Conservation (phyloP, 1,140 invertebrate genomes). For the Chelonus insularis region DNA sequence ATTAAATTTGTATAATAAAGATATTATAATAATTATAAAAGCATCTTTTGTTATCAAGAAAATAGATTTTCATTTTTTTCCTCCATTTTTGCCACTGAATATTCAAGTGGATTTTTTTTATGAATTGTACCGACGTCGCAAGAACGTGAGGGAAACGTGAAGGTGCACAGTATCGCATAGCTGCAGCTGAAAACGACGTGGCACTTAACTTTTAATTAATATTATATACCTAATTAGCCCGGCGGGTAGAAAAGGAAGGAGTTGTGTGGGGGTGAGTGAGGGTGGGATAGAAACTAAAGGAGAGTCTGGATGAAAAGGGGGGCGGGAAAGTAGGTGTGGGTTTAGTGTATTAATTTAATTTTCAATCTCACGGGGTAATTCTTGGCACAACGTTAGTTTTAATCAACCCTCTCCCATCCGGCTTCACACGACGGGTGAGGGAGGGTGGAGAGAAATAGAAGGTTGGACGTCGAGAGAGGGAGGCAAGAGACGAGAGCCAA, state of each 20-base stretch:
- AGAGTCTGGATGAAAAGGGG: not conserved
- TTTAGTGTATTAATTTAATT: constrained; percentile 63
- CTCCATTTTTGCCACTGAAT: too few relatives aligned
- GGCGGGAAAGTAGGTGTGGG: constrained; percentile 37
- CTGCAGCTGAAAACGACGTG: constrained; percentile 38
- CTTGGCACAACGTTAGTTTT: constrained; percentile 60
- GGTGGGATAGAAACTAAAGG: not conserved
- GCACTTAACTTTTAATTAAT: constrained; percentile 60
- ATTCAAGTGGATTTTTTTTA: constrained; percentile 8
- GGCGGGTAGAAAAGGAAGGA: constrained; percentile 33
- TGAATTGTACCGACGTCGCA: constrained; percentile 20
- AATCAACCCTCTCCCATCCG: constrained; percentile 53
- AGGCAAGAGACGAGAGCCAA: constrained; percentile 14
- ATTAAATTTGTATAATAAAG: too few relatives aligned
- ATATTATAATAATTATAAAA: too few relatives aligned
- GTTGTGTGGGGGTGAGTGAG: not conserved
- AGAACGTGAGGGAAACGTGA: constrained; percentile 9
- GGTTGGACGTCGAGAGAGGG: constrained; percentile 11
- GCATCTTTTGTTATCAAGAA: too few relatives aligned
- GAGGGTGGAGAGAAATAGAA: constrained; percentile 5
- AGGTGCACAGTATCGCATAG: constrained; percentile 26
- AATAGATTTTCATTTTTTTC: too few relatives aligned
- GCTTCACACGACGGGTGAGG: constrained; percentile 31
- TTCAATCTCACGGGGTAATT: constrained; percentile 62
- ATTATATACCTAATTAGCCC: constrained; percentile 60